phyloP scores from a whole-genome alignment of 2,113 vertebrate species.

The Bagarius yarrelli region DNA sequence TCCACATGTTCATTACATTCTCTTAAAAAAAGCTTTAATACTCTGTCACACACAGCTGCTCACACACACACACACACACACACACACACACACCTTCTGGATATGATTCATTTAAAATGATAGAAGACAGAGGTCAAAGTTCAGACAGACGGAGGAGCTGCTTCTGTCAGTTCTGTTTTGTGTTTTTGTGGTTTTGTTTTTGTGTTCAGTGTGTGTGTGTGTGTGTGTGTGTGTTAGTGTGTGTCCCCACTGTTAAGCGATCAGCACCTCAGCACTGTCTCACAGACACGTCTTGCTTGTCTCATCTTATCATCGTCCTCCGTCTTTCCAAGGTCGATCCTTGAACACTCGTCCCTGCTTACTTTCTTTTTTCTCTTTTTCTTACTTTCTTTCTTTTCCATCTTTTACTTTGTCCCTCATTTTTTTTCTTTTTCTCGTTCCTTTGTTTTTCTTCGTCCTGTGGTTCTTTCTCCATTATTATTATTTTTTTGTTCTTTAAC shows the following conservation, averaged over 20 bases:
- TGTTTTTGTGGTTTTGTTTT: constrained; percentile 1
- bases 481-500: constrained; percentile 43
- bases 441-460: not conserved
- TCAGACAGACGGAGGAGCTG: constrained; percentile 4
- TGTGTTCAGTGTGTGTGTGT: constrained; percentile 25
- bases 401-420: not conserved
- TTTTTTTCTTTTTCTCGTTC: not conserved
- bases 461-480: constrained; percentile 30
- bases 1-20: too few relatives aligned
- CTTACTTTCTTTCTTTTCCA: not conserved
- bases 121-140: constrained; percentile 27
- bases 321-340: not conserved
- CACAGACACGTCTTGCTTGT: not conserved
- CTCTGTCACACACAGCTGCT: constrained; percentile 29
- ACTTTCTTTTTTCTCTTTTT: not conserved
- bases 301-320: not conserved
- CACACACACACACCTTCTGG: constrained; percentile 8
- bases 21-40: not conserved
- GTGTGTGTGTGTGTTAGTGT: constrained; percentile 1
- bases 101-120: constrained; percentile 25
- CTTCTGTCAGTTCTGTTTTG: constrained; percentile 21
- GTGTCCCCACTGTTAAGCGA: not conserved
- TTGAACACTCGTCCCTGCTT: not conserved
- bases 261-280: not conserved
- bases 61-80: constrained; percentile 1